These are phyloP conservation scores for Sphenopsis melanotis DNA, from an alignment of 2,797 vertebrate species.

Conservation along the genomic window DNA sequence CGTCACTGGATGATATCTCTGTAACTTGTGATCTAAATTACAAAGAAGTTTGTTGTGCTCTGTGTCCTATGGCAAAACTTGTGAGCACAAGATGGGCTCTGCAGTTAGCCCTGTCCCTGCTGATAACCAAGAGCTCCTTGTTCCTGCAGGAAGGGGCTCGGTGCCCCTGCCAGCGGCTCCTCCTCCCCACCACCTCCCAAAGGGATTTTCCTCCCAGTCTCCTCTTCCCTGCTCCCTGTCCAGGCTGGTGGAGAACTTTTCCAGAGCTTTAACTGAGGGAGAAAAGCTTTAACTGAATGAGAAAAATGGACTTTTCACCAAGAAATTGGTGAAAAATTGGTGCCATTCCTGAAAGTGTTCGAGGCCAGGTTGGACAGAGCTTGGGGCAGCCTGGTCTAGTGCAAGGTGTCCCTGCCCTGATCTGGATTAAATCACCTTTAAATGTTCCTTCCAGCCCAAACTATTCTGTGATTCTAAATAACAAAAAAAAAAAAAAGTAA, in stretches of 20 bases:
- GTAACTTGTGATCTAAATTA: slow-evolving; percentile 51
- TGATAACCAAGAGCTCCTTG: slow-evolving; percentile 4
- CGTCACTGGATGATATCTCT: slow-evolving; percentile 21
- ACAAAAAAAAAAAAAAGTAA: not conserved
- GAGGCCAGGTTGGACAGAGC: rapidly evolving
- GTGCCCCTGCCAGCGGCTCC: not conserved
- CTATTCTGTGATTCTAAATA: not conserved
- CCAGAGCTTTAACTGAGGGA: not conserved
- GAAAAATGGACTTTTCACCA: not conserved
- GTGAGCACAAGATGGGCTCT: slow-evolving; percentile 10
- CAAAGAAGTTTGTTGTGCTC: slow-evolving; percentile 40
- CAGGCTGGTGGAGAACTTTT: not conserved
- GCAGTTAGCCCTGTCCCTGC: not conserved
- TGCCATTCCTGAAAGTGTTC: rapidly evolving
- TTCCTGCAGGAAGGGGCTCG: not conserved
- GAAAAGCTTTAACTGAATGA: not conserved
- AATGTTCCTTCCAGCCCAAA: not conserved
- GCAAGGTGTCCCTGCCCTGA: not conserved
- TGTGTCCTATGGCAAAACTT: slow-evolving; percentile 44
- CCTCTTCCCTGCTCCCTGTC: not conserved
- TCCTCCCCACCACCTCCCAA: not conserved
- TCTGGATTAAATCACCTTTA: not conserved
- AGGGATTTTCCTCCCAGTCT: not conserved
- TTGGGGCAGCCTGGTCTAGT: not conserved
- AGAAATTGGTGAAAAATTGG: not conserved